Conservation (phyloP, 2,888 invertebrate species). For the Ichneumoninae sp. region DNA sequence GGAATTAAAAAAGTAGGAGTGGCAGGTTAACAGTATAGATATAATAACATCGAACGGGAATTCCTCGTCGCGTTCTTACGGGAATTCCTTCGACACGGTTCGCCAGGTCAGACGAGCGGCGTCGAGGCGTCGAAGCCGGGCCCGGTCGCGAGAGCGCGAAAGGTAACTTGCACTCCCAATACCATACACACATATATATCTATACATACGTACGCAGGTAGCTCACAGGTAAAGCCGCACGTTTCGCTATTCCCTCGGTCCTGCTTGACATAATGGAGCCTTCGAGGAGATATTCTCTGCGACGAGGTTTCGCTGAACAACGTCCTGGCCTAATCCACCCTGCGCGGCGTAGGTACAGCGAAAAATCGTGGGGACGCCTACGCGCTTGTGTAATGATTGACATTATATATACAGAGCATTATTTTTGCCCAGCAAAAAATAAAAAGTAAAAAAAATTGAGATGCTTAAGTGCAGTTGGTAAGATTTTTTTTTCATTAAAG, state of each 20-base stretch:
- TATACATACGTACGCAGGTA: too few species aligned
- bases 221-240: neutral
- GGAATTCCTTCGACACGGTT: conserved; percentile 68
- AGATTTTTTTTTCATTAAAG: too few species aligned
- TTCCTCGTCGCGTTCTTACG: conserved; percentile 68
- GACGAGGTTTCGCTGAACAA: conserved; percentile 29
- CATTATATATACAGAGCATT: too few species aligned
- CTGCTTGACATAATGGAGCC: conserved; percentile 34
- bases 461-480: too few species aligned
- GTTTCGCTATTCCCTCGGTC: conserved; percentile 18
- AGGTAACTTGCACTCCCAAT: neutral
- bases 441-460: too few species aligned
- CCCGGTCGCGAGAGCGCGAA: neutral
- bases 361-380: conserved; percentile 55
- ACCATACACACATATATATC: neutral
- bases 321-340: conserved; percentile 1
- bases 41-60: conserved; percentile 65
- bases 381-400: conserved; percentile 17
- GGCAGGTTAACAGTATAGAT: conserved; percentile 21
- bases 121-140: neutral
- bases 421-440: too few species aligned
- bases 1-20: conserved; percentile 35
- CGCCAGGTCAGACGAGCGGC: conserved; percentile 37
- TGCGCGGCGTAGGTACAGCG: conserved; percentile 15
- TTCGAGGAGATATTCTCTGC: conserved; percentile 16